Conservation (phyloP, 2,797 vertebrate species). For the Aselliscus stoliczkanus region DNA sequence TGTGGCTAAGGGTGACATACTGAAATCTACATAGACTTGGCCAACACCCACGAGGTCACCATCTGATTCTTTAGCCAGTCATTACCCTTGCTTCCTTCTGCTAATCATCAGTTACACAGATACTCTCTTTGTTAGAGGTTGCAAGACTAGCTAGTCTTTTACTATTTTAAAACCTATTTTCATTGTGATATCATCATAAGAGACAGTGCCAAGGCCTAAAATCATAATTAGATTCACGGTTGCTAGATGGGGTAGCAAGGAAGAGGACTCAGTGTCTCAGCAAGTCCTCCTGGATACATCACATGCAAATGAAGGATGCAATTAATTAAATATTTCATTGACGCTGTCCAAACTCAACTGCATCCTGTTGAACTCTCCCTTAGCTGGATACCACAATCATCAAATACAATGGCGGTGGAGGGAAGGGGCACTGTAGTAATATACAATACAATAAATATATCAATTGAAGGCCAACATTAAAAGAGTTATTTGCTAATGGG, state of each 20-base stretch:
- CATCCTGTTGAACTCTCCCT: slow-evolving; percentile 52
- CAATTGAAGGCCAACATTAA: slow-evolving; percentile 86
- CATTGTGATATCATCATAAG: neutral
- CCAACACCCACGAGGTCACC: neutral
- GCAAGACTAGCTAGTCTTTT: slow-evolving; percentile 7
- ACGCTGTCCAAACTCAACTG: slow-evolving; percentile 59
- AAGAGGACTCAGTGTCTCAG: neutral
- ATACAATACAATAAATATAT: slow-evolving; percentile 82
- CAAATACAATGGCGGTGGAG: slow-evolving; percentile 72
- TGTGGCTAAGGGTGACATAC: neutral
- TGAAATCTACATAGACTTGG: neutral
- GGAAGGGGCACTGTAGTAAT: slow-evolving; percentile 72
- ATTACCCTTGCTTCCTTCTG: neutral
- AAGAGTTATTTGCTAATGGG: slow-evolving; percentile 88
- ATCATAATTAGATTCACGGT: slow-evolving; percentile 14
- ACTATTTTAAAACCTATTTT: slow-evolving; percentile 21
- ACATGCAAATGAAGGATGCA: slow-evolving; percentile 51
- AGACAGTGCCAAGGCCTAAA: neutral
- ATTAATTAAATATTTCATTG: slow-evolving; percentile 55
- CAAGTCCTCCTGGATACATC: slow-evolving; percentile 49
- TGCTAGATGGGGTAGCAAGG: neutral
- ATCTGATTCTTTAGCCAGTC: neutral
- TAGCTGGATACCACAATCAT: slow-evolving; percentile 63
- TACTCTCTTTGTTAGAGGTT: neutral
- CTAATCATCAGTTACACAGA: neutral